Evolutionary conservation across 2,888 invertebrate genomes (phyloP).

Genomic region (Nymphalis c-album): DNA sequence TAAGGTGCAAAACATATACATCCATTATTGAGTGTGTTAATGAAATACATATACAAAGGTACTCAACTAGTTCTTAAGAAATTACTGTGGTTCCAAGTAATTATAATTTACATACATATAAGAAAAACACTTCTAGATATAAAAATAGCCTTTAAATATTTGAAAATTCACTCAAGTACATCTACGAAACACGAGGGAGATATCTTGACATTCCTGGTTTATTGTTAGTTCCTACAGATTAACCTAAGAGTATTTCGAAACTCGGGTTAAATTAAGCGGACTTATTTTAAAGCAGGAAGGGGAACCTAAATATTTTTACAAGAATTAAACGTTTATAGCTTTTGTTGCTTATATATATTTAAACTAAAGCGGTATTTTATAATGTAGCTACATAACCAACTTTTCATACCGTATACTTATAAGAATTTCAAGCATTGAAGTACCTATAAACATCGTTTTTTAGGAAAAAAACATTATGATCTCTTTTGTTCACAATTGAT

Average conservation of each 20-base stretch:
- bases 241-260: constrained; percentile 63
- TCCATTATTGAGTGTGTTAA: too few species aligned
- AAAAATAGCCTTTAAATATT: constrained; percentile 13
- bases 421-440: too few species aligned
- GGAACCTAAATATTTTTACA: constrained; percentile 66
- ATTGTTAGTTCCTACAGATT: constrained; percentile 70
- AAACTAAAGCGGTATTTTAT: too few species aligned
- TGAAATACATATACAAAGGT: too few species aligned
- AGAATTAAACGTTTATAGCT: constrained; percentile 46
- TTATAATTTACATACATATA: neutral
- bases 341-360: neutral
- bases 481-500: too few species aligned
- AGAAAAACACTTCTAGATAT: constrained; percentile 1
- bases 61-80: too few species aligned
- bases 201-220: constrained; percentile 67
- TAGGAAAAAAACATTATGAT: too few species aligned
- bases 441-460: too few species aligned
- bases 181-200: constrained; percentile 40
- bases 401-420: too few species aligned
- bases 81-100: neutral
- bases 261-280: constrained; percentile 66
- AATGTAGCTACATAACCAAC: too few species aligned
- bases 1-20: too few species aligned
- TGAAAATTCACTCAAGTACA: constrained; percentile 20
- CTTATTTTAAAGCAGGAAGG: constrained; percentile 73